Conservation (phyloP, 2,797 vertebrate species). For the Etheostoma nigrum region DNA sequence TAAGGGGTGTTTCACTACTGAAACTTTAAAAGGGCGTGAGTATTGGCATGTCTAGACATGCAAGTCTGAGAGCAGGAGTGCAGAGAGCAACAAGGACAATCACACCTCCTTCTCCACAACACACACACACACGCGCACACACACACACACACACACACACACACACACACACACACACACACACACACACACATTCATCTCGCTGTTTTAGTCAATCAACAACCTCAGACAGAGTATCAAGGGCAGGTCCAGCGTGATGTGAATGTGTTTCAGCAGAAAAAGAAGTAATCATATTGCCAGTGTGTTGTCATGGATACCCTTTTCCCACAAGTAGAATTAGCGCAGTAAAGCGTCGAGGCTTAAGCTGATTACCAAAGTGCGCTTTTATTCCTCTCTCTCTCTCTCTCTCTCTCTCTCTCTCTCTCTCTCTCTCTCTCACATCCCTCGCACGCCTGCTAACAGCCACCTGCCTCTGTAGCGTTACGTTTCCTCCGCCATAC, state of each 20-base stretch:
- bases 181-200: slow-evolving; percentile 26
- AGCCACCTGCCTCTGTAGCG: slow-evolving; percentile 67
- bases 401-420: too few relatives aligned
- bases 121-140: slow-evolving; percentile 19
- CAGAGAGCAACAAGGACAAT: slow-evolving; percentile 66
- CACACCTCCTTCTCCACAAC: slow-evolving; percentile 37
- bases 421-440: slow-evolving; percentile 41
- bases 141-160: slow-evolving; percentile 22
- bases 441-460: slow-evolving; percentile 55
- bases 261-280: slow-evolving; percentile 68
- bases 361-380: slow-evolving; percentile 65
- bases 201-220: slow-evolving; percentile 66
- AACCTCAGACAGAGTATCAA: slow-evolving; percentile 68
- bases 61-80: slow-evolving; percentile 49
- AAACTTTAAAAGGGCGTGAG: slow-evolving; percentile 59
- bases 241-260: slow-evolving; percentile 68
- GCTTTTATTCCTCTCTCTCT: slow-evolving; percentile 31
- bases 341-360: slow-evolving; percentile 69
- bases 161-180: slow-evolving; percentile 2
- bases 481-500: slow-evolving; percentile 64
- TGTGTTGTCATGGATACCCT: slow-evolving; percentile 82
- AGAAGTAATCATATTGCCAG: slow-evolving; percentile 71
- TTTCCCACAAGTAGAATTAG: slow-evolving; percentile 73
- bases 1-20: slow-evolving; percentile 57
- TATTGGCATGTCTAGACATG: slow-evolving; percentile 76